Conservation (phyloP, 2,113 vertebrate species). For the Chinchilla lanigera region DNA sequence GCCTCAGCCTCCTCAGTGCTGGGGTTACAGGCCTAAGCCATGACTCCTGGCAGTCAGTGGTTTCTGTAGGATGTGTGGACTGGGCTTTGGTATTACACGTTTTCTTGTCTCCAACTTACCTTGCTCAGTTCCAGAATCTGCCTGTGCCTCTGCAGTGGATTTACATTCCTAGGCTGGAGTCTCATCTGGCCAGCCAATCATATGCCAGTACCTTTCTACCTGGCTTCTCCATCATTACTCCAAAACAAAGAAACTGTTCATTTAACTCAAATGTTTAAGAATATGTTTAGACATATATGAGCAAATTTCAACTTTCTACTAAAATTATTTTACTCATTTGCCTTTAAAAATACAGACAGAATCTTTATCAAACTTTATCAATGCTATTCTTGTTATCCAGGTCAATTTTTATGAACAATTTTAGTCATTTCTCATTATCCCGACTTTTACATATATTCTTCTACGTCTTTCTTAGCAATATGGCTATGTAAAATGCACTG, state of each 20-base stretch:
- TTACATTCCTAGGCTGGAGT: not conserved
- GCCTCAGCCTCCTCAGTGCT: not conserved
- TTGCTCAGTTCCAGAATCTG: not conserved
- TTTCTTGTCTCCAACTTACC: not conserved
- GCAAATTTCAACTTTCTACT: not conserved
- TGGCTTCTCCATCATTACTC: not conserved
- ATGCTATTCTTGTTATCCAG: not conserved
- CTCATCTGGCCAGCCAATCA: not conserved
- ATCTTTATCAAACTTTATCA: not conserved
- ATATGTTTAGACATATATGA: not conserved
- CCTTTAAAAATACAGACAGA: constrained; percentile 11
- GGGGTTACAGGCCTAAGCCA: not conserved
- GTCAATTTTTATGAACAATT: not conserved
- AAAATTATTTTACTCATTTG: not conserved
- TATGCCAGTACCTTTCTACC: not conserved
- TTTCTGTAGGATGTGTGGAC: not conserved
- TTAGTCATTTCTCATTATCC: not conserved
- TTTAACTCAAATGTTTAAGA: not conserved
- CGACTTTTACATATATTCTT: not conserved
- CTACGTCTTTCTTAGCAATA: not conserved
- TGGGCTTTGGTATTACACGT: not conserved
- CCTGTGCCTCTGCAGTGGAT: not conserved
- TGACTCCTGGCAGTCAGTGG: not conserved
- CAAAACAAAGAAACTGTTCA: not conserved
- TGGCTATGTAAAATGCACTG: not conserved